Evolutionary conservation across 2,113 vertebrate genomes (phyloP).

Genomic region (Podilymbus podiceps): DNA sequence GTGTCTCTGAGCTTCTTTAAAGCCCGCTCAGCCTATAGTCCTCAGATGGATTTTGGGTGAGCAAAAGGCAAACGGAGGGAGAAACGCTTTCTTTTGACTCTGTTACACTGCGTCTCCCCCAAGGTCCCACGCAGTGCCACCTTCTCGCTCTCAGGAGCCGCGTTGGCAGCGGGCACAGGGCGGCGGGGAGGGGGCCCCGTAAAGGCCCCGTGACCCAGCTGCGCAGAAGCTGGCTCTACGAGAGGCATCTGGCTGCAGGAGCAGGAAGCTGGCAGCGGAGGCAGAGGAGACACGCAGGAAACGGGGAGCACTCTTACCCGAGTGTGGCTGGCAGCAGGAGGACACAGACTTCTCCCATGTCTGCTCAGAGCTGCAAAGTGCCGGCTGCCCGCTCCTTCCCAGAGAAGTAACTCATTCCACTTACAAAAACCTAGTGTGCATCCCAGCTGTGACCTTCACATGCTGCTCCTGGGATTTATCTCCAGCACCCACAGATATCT

Average conservation of each 20-base stretch:
- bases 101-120: neutral
- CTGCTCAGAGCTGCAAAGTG: neutral
- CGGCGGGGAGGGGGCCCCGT: neutral
- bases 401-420: neutral
- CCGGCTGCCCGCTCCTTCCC: neutral
- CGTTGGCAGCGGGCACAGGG: neutral
- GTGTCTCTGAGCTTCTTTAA: neutral
- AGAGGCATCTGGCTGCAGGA: neutral
- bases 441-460: neutral
- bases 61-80: neutral
- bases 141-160: no score
- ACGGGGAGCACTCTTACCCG: neutral
- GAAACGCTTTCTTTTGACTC: neutral
- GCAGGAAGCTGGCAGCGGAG: neutral
- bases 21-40: neutral
- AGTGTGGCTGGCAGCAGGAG: accelerated
- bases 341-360: accelerated
- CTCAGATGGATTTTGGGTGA: neutral
- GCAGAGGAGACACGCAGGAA: neutral
- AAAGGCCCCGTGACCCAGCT: neutral
- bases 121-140: neutral
- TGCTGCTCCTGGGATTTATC: neutral
- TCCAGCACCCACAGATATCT: neutral
- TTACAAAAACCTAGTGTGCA: neutral
- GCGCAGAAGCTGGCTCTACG: no score